Conservation (phyloP, 2,797 vertebrate species). For the Hoplostethus atlanticus region DNA sequence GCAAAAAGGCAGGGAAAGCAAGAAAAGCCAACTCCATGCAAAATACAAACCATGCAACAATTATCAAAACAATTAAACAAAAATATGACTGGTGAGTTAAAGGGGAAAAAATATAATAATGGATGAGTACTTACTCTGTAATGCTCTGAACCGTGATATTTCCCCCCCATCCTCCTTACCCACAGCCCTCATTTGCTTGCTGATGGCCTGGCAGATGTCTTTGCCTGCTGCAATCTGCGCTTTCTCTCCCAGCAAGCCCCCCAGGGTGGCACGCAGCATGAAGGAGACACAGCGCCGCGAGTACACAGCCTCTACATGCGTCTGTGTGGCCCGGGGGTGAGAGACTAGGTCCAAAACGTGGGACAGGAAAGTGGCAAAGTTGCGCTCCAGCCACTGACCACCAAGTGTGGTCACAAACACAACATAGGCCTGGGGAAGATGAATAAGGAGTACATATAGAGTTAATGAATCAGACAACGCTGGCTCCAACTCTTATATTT, state of each 20-base stretch:
- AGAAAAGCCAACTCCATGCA: slow-evolving; percentile 23
- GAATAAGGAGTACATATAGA: not conserved
- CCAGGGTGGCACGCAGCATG: slow-evolving; percentile 95
- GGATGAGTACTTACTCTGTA: slow-evolving; percentile 87
- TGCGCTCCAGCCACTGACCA: slow-evolving; percentile 98
- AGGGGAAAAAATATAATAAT: slow-evolving; percentile 58
- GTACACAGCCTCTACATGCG: slow-evolving; percentile 97
- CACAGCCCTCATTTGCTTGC: slow-evolving; percentile 99
- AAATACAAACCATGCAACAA: slow-evolving; percentile 67
- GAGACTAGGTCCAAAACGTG: slow-evolving; percentile 97
- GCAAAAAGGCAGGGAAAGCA: slow-evolving; percentile 36
- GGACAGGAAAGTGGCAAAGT: slow-evolving; percentile 95
- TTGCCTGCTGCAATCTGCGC: slow-evolving; percentile 98
- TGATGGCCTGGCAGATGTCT: slow-evolving; percentile 98
- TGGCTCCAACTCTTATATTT: not conserved
- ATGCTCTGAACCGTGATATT: slow-evolving; percentile 87
- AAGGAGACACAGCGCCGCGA: slow-evolving; percentile 98
- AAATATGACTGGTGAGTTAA: slow-evolving; percentile 26
- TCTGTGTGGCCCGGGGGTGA: slow-evolving; percentile 97
- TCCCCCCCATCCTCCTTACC: slow-evolving; percentile 92
- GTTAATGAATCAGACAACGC: not conserved
- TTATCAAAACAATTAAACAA: slow-evolving; percentile 24
- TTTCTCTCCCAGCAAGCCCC: slow-evolving; percentile 96
- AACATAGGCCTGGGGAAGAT: slow-evolving; percentile 91
- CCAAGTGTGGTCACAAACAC: slow-evolving; percentile 96